Base-by-base conservation (phyloP, 2,888 invertebrate genomes). In the Drosophila peninsularis region DNA sequence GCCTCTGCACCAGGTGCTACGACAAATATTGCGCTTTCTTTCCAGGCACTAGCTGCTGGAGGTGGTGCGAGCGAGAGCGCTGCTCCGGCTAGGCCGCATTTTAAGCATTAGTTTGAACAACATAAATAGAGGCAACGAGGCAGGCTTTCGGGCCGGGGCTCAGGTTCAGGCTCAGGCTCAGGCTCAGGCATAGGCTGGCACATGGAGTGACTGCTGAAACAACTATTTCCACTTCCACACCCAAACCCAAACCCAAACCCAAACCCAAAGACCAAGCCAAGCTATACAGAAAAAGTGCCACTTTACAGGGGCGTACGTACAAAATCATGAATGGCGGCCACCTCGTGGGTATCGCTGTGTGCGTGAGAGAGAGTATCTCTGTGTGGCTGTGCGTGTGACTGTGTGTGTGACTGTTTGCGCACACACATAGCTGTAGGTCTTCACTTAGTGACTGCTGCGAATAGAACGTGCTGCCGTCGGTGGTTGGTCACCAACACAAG, bases 361-460 rank as follows among this genome's bases (percentile, higher is more conserved):
- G 61, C 60, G 24, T 44, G 24, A 32, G 21, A 24, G 52, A 52
- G 52, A 37, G 36, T 60, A 37, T 61, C 44, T 37, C 49, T 42
- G 27, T 37, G 55, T 42, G 17, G 36, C 30, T 57, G 24, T 49
- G 52, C 37, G 60, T 60, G 63, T 54, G 53, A 56, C 54, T 27
- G 57, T 9, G 42, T 13, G 55, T 39, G 57, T 37, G 24, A 54
- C 56, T 68, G 67, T 57, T 53, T 53, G 62, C 45, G 64, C 30
- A 57, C 32, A 49, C 47, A 54, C 44, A 73, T 80, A 70, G 87
- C 80, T 81, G 88, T 80, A 78, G 82, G 80, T 80, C 78, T 84
- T 90, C 89, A 84, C 90, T 90, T 90, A 82, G 86, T 90, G 90
- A 89, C 90, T 90, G 87, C 80, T 63, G 71, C 71, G 67, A 57